Percentiles rank a stretch among this genome's conserved stretches.
Evolutionary conservation across 2,113 vertebrate species (phyloP).

Genomic region (Montifringilla adamsi): DNA sequence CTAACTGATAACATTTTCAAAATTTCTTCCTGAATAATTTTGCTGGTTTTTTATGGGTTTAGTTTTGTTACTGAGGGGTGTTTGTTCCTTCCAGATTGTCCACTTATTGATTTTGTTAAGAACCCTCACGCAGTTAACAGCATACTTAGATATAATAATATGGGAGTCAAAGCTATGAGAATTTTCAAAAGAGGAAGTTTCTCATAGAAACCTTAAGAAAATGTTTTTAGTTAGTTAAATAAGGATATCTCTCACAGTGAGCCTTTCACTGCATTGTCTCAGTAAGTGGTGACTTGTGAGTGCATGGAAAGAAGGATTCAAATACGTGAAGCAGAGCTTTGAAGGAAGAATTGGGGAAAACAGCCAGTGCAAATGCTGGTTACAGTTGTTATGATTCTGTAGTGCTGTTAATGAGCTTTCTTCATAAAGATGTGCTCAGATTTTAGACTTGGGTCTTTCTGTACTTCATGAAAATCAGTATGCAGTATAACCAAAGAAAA

Average conservation of each 20-base stretch:
- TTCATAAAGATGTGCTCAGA: not conserved
- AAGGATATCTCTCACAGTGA: not conserved
- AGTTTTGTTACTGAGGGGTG: not conserved
- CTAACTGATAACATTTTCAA: not conserved
- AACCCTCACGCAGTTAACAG: not conserved
- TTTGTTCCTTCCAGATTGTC: not conserved
- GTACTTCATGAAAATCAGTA: not conserved
- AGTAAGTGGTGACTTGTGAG: accelerated
- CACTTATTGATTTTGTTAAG: not conserved
- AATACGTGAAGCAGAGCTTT: not conserved
- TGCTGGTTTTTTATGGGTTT: not conserved
- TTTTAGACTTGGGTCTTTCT: not conserved
- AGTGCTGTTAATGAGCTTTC: not conserved
- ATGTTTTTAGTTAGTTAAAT: not conserved
- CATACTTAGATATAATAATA: not conserved
- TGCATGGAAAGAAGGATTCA: not conserved
- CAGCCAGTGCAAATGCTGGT: not conserved
- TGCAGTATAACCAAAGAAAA: not conserved
- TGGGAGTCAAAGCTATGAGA: not conserved
- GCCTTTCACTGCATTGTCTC: not conserved
- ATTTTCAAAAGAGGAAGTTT: not conserved
- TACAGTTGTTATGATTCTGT: not conserved
- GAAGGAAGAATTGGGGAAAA: not conserved
- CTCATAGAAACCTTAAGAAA: not conserved
- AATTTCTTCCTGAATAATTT: not conserved